A percentile compares a stretch with the other conserved stretches of the same genome.
Evolutionary conservation across 2,888 invertebrate species (phyloP).

Genomic region (Athrips mouffetella): DNA sequence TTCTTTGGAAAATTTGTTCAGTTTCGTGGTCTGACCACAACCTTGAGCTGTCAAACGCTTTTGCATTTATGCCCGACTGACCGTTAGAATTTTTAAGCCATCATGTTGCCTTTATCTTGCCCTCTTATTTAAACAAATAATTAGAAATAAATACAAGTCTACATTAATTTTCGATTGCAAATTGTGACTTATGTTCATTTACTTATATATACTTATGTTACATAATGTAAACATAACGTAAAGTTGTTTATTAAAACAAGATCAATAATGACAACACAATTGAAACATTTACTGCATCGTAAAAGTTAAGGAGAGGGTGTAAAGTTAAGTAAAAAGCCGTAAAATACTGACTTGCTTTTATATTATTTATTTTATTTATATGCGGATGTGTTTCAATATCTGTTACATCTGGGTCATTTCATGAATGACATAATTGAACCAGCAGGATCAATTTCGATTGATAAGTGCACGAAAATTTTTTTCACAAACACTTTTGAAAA

Average conservation of each 20-base stretch:
- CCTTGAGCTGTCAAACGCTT: too few relatives aligned
- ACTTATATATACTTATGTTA: not conserved
- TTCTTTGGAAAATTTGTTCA: slow-evolving; percentile 17
- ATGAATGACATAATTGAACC: too few relatives aligned
- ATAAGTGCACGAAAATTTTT: slow-evolving; percentile 18
- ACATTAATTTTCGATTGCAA: too few relatives aligned
- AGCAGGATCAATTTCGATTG: too few relatives aligned
- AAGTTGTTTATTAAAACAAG: not conserved
- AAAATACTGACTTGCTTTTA: too few relatives aligned
- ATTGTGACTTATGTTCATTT: not conserved
- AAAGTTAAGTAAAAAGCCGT: slow-evolving; percentile 36
- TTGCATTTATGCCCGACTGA: too few relatives aligned
- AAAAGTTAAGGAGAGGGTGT: slow-evolving; percentile 51
- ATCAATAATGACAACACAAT: not conserved
- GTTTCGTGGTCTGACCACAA: too few relatives aligned
- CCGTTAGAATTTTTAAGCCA: too few relatives aligned
- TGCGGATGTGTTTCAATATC: slow-evolving; percentile 37
- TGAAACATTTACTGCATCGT: slow-evolving; percentile 30
- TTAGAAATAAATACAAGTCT: too few relatives aligned
- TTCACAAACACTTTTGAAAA: not conserved
- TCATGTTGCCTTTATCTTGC: too few relatives aligned
- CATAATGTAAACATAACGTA: not conserved
- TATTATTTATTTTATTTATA: slow-evolving; percentile 30
- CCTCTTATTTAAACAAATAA: too few relatives aligned
- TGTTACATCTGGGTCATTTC: too few relatives aligned